A percentile compares a stretch with the other conserved stretches of the same genome.
Evolutionary conservation across 2,888 invertebrate species (phyloP).

Genomic region (Leucophenga montana): DNA sequence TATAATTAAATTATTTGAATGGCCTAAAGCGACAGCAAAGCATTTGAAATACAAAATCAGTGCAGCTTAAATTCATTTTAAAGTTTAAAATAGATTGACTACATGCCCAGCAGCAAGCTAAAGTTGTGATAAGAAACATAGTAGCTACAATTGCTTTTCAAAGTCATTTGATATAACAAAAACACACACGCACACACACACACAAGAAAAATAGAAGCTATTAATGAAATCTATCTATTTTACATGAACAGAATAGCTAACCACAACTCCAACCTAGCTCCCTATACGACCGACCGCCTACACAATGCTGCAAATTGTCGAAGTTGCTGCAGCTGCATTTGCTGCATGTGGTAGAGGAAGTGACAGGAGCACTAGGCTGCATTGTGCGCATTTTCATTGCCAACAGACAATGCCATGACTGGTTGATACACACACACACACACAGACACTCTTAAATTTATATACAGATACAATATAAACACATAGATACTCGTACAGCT

Average conservation of each 20-base stretch:
- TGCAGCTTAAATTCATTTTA: no score
- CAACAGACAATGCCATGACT: slow-evolving; percentile 63
- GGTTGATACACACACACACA: slow-evolving; percentile 36
- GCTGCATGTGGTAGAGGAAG: background rate
- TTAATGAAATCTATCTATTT: slow-evolving; percentile 56
- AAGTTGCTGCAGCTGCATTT: background rate
- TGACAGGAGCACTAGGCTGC: no score
- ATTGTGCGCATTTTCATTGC: slow-evolving; percentile 58
- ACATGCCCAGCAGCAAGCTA: no score
- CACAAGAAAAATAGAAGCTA: slow-evolving; percentile 38
- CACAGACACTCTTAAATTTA: slow-evolving; percentile 35
- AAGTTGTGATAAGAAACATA: no score
- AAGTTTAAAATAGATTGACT: no score
- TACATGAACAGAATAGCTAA: no score
- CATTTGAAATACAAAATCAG: no score
- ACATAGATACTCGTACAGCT: background rate
- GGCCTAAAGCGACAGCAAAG: no score
- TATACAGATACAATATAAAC: background rate
- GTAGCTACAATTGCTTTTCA: no score
- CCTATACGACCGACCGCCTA: background rate
- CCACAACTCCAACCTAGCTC: background rate
- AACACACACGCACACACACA: no score
- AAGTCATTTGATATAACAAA: no score
- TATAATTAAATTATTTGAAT: background rate
- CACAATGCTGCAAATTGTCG: background rate